phyloP scores from a whole-genome alignment of 2,888 invertebrate genomes.

The Tetramorium bicarinatum region DNA sequence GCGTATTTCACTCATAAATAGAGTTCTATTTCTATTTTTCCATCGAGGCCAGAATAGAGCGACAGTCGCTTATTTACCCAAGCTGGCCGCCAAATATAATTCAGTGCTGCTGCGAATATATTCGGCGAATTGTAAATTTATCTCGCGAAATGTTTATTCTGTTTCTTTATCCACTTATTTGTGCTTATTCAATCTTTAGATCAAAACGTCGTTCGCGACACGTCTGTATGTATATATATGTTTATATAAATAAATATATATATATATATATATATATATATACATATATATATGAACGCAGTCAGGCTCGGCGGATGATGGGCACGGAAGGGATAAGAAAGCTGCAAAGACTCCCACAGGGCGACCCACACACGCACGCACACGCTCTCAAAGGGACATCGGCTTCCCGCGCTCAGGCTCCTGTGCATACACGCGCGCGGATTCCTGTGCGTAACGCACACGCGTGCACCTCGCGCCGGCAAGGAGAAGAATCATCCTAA shows the following conservation, averaged over 20 bases:
- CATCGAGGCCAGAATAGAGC: neutral
- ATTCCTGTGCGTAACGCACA: slow-evolving; percentile 13
- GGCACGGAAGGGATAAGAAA: slow-evolving; percentile 68
- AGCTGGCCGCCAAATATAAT: neutral
- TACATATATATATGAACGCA: neutral
- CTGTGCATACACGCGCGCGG: slow-evolving; percentile 29
- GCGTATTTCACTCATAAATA: slow-evolving; percentile 14
- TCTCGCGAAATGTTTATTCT: slow-evolving; percentile 17
- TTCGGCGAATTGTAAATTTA: neutral
- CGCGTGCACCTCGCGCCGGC: slow-evolving; percentile 7
- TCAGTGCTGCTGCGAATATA: neutral
- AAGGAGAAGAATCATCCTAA: slow-evolving; percentile 73
- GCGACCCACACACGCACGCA: slow-evolving; percentile 70
- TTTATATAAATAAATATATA: too few species aligned
- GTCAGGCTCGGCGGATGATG: slow-evolving; percentile 30
- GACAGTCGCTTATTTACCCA: neutral
- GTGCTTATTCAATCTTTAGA: slow-evolving; percentile 2
- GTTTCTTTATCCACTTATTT: slow-evolving; percentile 14
- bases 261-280: neutral
- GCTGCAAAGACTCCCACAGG: slow-evolving; percentile 74
- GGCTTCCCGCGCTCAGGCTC: slow-evolving; percentile 59
- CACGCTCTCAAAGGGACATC: slow-evolving; percentile 65
- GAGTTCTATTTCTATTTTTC: slow-evolving; percentile 12
- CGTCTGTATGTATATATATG: neutral
- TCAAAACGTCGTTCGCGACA: slow-evolving; percentile 34